Conservation (phyloP, 2,888 invertebrate species). For the Chaetogeoica ovagalla region DNA sequence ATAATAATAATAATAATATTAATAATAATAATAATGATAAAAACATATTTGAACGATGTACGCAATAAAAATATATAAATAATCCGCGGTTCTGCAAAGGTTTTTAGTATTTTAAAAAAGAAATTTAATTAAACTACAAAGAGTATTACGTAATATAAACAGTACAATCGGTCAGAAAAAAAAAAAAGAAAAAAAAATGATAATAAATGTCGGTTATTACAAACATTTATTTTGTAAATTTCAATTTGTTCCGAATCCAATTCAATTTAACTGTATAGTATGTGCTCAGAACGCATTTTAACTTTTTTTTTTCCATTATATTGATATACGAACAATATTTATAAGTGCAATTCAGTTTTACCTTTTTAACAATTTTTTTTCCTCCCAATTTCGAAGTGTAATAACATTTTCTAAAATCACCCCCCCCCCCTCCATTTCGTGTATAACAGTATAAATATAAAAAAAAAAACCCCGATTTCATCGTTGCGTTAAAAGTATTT, state of each 20-base stretch:
- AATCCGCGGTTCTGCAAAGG: background rate
- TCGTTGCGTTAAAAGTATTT: background rate
- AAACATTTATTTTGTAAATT: slow-evolving; percentile 20
- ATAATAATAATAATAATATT: too few relatives aligned
- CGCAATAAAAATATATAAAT: background rate
- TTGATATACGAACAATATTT: background rate
- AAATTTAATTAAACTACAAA: slow-evolving; percentile 22
- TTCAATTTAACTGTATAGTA: slow-evolving; percentile 16
- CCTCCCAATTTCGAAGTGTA: background rate
- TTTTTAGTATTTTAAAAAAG: background rate
- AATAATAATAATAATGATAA: too few relatives aligned
- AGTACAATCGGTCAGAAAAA: background rate
- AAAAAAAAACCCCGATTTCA: too few relatives aligned
- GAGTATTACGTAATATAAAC: background rate
- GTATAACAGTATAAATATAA: slow-evolving; percentile 10
- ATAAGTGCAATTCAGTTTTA: background rate
- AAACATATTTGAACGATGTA: too few relatives aligned
- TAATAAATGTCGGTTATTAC: background rate
- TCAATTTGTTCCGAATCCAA: slow-evolving; percentile 7
- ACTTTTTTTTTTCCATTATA: background rate
- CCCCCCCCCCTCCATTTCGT: too few relatives aligned
- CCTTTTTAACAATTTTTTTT: slow-evolving; percentile 8
- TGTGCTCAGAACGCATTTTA: background rate
- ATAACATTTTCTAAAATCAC: background rate
- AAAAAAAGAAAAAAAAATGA: background rate